phyloP scores from a whole-genome alignment of 2,113 vertebrate species.

The Tautogolabrus adspersus region DNA sequence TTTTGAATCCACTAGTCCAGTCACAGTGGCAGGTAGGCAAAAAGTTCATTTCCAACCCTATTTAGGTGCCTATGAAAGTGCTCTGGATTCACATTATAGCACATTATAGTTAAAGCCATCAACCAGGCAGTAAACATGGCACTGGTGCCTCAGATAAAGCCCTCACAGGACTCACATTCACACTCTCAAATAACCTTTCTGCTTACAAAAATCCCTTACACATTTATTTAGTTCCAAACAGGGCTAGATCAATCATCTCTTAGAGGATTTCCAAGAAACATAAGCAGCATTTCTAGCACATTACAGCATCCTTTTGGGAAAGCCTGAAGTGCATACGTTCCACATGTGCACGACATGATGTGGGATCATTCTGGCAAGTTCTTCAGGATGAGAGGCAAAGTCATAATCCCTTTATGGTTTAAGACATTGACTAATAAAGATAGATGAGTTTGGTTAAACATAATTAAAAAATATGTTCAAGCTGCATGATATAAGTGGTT shows the following conservation, averaged over 20 bases:
- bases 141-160: slow-evolving; percentile 1
- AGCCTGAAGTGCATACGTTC: neutral
- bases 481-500: neutral
- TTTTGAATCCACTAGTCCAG: no score
- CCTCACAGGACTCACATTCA: neutral
- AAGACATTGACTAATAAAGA: neutral
- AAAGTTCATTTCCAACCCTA: no score
- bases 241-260: slow-evolving; percentile 1
- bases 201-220: slow-evolving; percentile 2
- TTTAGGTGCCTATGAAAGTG: neutral
- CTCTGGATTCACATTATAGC: neutral
- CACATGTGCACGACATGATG: slow-evolving; percentile 20
- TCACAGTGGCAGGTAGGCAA: no score
- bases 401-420: neutral
- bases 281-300: neutral
- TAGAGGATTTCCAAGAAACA: slow-evolving; percentile 30
- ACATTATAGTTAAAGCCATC: neutral
- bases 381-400: neutral
- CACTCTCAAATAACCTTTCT: neutral
- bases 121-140: neutral
- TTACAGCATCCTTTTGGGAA: neutral
- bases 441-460: neutral
- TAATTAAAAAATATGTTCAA: neutral
- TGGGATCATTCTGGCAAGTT: neutral
- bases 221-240: slow-evolving; percentile 1